These are phyloP conservation scores for Hucho hucho DNA, from an alignment of 2,113 vertebrate genomes.

Conservation along the genomic window DNA sequence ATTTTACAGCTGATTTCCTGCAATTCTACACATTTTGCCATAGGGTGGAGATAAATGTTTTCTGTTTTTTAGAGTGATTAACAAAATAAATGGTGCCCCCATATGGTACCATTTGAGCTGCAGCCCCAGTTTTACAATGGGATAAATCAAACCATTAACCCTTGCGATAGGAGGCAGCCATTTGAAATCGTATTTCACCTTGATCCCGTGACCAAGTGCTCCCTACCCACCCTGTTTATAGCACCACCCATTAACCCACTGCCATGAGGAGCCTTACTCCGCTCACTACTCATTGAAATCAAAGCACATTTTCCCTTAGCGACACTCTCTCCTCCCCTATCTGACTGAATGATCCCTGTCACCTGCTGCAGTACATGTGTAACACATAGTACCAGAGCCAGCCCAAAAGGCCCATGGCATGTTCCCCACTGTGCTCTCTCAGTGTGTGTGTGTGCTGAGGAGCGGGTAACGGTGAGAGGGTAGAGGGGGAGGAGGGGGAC, in stretches of 20 bases:
- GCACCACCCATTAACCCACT: slow-evolving; percentile 66
- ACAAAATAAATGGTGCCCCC: too few species aligned
- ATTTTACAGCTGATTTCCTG: too few species aligned
- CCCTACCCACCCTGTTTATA: slow-evolving; percentile 62
- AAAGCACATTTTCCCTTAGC: not conserved
- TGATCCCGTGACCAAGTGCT: slow-evolving; percentile 44
- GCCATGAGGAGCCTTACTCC: not conserved
- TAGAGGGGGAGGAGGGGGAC: too few species aligned
- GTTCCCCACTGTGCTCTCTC: not conserved
- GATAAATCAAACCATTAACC: too few species aligned
- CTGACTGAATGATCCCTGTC: slow-evolving; percentile 4
- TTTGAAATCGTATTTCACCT: slow-evolving; percentile 71
- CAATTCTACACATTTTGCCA: too few species aligned
- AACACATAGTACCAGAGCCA: not conserved
- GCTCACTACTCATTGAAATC: not conserved
- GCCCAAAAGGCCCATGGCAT: too few species aligned
- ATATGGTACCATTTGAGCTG: too few species aligned
- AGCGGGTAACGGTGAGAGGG: too few species aligned
- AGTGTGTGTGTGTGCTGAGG: not conserved
- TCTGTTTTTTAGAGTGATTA: too few species aligned
- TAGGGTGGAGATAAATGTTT: too few species aligned
- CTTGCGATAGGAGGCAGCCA: slow-evolving; percentile 64
- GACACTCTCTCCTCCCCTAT: not conserved
- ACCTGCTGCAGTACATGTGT: not conserved
- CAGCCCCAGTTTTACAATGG: too few species aligned